Conservation (phyloP, 2,888 invertebrate species). For the Lepeophtheirus nordmannii region DNA sequence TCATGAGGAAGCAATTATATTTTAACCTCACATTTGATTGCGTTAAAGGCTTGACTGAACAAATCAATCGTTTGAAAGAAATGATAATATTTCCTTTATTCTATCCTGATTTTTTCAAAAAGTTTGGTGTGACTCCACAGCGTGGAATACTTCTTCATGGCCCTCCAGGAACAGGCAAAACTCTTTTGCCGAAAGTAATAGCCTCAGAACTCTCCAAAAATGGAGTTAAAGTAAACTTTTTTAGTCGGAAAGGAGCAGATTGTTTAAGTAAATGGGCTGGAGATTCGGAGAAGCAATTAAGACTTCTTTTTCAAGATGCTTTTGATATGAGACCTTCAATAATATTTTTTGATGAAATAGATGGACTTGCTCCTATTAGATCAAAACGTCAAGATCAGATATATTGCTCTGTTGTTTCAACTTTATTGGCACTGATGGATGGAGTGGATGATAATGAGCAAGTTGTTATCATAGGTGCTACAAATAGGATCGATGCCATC, state of each 20-base stretch:
- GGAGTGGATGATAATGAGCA: conserved; percentile 65
- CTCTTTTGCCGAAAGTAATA: conserved; percentile 66
- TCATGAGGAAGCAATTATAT: conserved; percentile 37
- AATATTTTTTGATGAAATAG: conserved; percentile 83
- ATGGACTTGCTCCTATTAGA: conserved; percentile 74
- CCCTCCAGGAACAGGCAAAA: conserved; percentile 84
- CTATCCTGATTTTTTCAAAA: conserved; percentile 70
- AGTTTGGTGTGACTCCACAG: conserved; percentile 68
- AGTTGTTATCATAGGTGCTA: conserved; percentile 78
- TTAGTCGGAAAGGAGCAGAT: conserved; percentile 84
- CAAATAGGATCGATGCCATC: conserved; percentile 74
- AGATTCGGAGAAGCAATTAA: conserved; percentile 73
- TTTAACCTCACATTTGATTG: conserved; percentile 47
- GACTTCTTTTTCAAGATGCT: conserved; percentile 77
- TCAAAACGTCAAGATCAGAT: conserved; percentile 79
- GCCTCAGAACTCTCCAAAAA: conserved; percentile 71
- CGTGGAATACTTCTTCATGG: conserved; percentile 79
- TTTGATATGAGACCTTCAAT: conserved; percentile 74
- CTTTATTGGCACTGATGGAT: conserved; percentile 75
- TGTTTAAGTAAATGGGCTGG: conserved; percentile 87
- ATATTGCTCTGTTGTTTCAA: conserved; percentile 77
- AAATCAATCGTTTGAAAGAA: conserved; percentile 69
- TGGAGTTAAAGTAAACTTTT: conserved; percentile 63
- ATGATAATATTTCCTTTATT: conserved; percentile 79
- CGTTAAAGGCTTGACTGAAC: conserved; percentile 67